Base-by-base conservation (phyloP, 2,888 invertebrate genomes). In the Leptinotarsa haldemani region DNA sequence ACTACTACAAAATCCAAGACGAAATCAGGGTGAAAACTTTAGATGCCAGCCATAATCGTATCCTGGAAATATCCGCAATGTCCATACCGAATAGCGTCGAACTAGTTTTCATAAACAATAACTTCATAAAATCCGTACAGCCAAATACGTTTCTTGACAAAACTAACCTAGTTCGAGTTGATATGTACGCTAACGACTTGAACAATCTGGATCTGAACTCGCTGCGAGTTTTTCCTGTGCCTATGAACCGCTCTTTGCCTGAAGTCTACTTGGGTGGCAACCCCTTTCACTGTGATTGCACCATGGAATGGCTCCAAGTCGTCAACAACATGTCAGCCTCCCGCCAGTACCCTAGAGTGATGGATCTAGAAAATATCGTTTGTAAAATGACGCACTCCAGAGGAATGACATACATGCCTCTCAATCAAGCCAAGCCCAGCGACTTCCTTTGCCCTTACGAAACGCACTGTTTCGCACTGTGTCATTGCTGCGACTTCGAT, bases 401-500 rank as follows among this genome's bases (percentile, higher is more conserved):
- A 47, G 96, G 95, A 82, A 92, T 94, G 84, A 93, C 94, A 69
- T 93, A 95, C 85, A 91, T 95, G 86, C 92, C 94, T 76, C 90
- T 96, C 82, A 91, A 93, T 78, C 91, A 93, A 78, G 93, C 96
- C 48, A 92, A 93, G 82, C 91, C 94, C 71, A 92, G 94, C 79
- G 95, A 97, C 87, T 97, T 97, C 88, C 91, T 97, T 82, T 97
- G 97, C 89, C 94, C 93, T 83, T 97, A 97, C 89, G 94, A 95
- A 85, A 93, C 94, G 70, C 96, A 97, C 88, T 98, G 98, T 89
- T 97, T 97, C 88, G 95, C 97, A 56, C 91, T 96, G 68, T 98
- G 98, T 88, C 96, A 96, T 86, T 98, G 98, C 88, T 98, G 98
- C 88, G 97, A 97, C 86, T 97, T 96, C 86, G 97, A 97, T 86